Evolutionary conservation across 2,113 vertebrate genomes (phyloP).

Genomic region (Drymodes brunneopygia): DNA sequence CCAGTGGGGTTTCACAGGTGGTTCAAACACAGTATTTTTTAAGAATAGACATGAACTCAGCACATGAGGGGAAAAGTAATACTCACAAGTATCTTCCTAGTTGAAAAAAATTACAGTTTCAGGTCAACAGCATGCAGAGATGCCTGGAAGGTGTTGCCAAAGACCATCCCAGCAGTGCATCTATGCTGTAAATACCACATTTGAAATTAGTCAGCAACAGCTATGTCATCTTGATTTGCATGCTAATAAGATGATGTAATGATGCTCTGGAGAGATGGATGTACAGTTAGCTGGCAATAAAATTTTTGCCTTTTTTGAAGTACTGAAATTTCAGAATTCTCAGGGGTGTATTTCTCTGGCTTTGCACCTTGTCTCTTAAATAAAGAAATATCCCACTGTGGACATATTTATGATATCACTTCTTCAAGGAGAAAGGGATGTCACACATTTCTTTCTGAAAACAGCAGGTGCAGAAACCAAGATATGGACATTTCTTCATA

Average conservation of each 20-base stretch:
- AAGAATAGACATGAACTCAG: neutral
- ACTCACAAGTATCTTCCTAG: neutral
- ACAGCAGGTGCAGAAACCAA: neutral
- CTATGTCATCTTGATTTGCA: neutral
- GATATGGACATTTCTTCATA: neutral
- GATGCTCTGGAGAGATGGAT: neutral
- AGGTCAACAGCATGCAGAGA: neutral
- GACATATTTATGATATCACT: neutral
- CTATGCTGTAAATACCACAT: neutral
- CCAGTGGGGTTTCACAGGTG: neutral
- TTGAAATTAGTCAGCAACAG: neutral
- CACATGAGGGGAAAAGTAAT: neutral
- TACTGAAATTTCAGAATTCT: neutral
- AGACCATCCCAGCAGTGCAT: neutral
- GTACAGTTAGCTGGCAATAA: neutral
- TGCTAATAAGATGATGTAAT: neutral
- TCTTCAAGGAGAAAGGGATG: neutral
- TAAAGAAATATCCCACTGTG: neutral
- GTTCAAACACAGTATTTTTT: neutral
- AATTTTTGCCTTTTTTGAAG: neutral
- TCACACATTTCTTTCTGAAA: conserved; percentile 7
- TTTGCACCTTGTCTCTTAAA: neutral
- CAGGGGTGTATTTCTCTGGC: conserved; percentile 15
- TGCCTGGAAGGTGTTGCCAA: neutral
- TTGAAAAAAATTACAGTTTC: neutral